phyloP scores from a whole-genome alignment of 2,888 invertebrate species.

The Zaprionus lineosus region DNA sequence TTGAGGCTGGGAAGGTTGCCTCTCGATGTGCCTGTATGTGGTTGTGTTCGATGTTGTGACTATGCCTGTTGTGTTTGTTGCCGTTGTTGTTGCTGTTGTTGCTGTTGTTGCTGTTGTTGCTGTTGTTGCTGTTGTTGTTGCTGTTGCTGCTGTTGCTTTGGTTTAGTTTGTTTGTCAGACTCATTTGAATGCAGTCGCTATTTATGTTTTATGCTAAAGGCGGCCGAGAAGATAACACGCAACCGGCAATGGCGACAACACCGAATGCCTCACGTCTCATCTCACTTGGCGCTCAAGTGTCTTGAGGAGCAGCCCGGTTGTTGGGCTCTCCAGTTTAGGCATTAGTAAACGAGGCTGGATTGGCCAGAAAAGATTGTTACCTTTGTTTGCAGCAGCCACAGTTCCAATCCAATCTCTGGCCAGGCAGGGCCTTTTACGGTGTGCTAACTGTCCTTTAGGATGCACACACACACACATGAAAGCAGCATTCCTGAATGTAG shows the following conservation, averaged over 20 bases:
- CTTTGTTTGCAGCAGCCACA: slow-evolving; percentile 35
- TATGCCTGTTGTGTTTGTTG: slow-evolving; percentile 5
- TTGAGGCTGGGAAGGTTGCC: too few relatives aligned
- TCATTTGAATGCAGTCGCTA: slow-evolving; percentile 79
- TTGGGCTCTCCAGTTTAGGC: slow-evolving; percentile 39
- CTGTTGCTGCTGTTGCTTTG: slow-evolving; percentile 40
- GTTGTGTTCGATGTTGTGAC: slow-evolving; percentile 11
- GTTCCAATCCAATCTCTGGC: slow-evolving; percentile 16
- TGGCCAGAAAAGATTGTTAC: slow-evolving; percentile 43
- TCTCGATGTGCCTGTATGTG: too few relatives aligned
- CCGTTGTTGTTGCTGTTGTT: slow-evolving; percentile 17
- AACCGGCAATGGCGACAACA: slow-evolving; percentile 48
- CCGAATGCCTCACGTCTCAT: slow-evolving; percentile 22
- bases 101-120: too few relatives aligned
- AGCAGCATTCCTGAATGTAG: slow-evolving; percentile 3
- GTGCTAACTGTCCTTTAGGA: slow-evolving; percentile 45
- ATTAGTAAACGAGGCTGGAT: slow-evolving; percentile 35
- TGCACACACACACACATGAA: slow-evolving; percentile 12
- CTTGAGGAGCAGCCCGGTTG: too few relatives aligned
- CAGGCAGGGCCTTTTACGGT: slow-evolving; percentile 50
- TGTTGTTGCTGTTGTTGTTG: too few relatives aligned
- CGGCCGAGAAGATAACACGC: slow-evolving; percentile 60
- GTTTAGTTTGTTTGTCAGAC: slow-evolving; percentile 71
- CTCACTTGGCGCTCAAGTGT: not conserved
- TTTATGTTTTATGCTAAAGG: slow-evolving; percentile 77